Conservation (phyloP, 2,888 invertebrate species). For the Lapara coniferarum region DNA sequence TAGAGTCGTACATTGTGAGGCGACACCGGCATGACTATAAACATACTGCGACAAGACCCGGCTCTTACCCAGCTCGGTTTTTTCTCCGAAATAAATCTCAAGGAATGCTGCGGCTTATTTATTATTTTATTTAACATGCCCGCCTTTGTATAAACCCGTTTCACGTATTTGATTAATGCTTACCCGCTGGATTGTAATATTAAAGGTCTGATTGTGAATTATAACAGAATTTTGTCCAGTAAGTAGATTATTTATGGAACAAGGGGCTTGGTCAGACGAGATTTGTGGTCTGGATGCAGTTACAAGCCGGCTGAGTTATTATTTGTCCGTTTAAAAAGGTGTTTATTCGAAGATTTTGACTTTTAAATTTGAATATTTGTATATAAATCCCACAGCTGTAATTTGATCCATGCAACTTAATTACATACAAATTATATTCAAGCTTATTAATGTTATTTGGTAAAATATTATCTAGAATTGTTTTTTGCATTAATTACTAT, state of each 20-base stretch:
- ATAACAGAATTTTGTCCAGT: constrained; percentile 71
- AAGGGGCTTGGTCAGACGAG: constrained; percentile 52
- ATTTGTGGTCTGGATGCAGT: constrained; percentile 45
- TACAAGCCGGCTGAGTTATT: constrained; percentile 29
- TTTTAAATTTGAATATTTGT: background rate
- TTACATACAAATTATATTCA: background rate
- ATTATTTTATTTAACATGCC: constrained; percentile 80
- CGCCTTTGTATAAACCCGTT: constrained; percentile 79
- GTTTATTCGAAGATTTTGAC: constrained; percentile 13
- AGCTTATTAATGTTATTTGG: background rate
- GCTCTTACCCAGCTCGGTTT: constrained; percentile 72
- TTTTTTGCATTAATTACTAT: background rate
- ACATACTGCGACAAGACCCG: constrained; percentile 73
- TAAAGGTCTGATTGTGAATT: constrained; percentile 77
- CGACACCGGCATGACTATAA: constrained; percentile 71
- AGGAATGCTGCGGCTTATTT: constrained; percentile 76
- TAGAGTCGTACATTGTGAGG: constrained; percentile 71
- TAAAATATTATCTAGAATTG: background rate
- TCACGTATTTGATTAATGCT: constrained; percentile 77
- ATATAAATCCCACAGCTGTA: background rate
- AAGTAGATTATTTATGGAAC: constrained; percentile 75
- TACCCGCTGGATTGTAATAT: constrained; percentile 64
- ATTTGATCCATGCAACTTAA: background rate
- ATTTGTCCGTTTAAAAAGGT: constrained; percentile 22
- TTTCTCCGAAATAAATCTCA: constrained; percentile 82